Percentiles rank a stretch among this genome's conserved stretches.
Evolutionary conservation across 1,140 invertebrate genomes (phyloP).

Genomic region (Lepidostoma basale): DNA sequence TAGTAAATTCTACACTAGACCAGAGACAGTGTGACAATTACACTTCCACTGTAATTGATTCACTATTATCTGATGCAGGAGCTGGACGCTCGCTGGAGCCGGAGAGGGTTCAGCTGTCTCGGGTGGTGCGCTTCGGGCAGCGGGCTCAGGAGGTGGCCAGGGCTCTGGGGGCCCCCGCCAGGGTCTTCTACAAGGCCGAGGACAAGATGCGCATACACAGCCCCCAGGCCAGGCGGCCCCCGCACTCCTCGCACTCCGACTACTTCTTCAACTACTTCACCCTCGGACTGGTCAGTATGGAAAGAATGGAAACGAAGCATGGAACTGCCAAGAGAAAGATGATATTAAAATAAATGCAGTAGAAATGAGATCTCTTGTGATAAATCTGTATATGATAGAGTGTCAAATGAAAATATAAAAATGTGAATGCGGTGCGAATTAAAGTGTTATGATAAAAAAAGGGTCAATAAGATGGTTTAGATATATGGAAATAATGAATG

Average conservation of each 20-base stretch:
- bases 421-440: no score
- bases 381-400: no score
- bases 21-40: no score
- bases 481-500: no score
- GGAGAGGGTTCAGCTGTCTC: slow-evolving; percentile 60
- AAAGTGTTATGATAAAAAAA: no score
- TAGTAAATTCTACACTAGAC: no score
- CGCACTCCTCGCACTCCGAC: slow-evolving; percentile 78
- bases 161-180: slow-evolving; percentile 74
- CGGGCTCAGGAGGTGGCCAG: slow-evolving; percentile 83
- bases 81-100: slow-evolving; percentile 56
- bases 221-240: slow-evolving; percentile 77
- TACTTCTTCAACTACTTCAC: slow-evolving; percentile 99
- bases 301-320: no score
- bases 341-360: no score
- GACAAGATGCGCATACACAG: slow-evolving; percentile 99
- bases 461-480: no score
- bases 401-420: no score
- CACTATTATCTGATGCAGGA: slow-evolving; percentile 45
- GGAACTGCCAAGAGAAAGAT: no score
- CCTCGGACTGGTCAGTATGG: slow-evolving; percentile 81
- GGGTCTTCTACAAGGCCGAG: slow-evolving; percentile 93
- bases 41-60: background rate
- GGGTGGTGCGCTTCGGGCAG: slow-evolving; percentile 80
- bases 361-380: no score